A percentile compares a stretch with the other conserved stretches of the same genome.
phyloP scores from a whole-genome alignment of 1,140 invertebrate genomes.

The Nomia melanderi region DNA sequence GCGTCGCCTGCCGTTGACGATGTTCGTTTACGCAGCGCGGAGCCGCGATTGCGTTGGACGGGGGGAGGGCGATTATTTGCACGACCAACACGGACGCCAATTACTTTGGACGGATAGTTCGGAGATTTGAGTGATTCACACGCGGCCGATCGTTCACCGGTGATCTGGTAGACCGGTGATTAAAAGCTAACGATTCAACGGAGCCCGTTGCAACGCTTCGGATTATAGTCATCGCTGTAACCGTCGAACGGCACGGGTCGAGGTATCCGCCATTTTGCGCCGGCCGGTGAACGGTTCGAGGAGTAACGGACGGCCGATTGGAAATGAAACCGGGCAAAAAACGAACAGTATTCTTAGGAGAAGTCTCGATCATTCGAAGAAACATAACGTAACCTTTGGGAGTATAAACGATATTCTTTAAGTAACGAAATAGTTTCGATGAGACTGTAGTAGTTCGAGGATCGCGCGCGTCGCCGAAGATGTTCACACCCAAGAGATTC shows the following conservation, averaged over 20 bases:
- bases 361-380: neutral
- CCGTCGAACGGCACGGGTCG: neutral
- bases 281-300: neutral
- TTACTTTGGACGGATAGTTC: slow-evolving; percentile 3
- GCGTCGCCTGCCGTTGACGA: neutral
- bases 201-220: slow-evolving; percentile 5
- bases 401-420: neutral
- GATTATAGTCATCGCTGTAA: slow-evolving; percentile 2
- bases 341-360: neutral
- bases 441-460: slow-evolving; percentile 3
- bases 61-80: neutral
- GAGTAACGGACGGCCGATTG: no score
- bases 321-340: no score
- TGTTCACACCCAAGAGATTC: neutral
- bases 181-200: neutral
- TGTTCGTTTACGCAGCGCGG: neutral
- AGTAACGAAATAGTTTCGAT: neutral
- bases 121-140: no score
- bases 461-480: neutral
- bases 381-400: neutral
- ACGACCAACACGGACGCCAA: slow-evolving; percentile 11
- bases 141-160: neutral
- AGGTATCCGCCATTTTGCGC: neutral
- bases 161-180: neutral
- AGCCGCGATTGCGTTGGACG: neutral